Evolutionary conservation across 2,888 invertebrate species (phyloP), one percentile per base, ranked within the genome.

Genomic region (Mythimna vitellina): DNA sequence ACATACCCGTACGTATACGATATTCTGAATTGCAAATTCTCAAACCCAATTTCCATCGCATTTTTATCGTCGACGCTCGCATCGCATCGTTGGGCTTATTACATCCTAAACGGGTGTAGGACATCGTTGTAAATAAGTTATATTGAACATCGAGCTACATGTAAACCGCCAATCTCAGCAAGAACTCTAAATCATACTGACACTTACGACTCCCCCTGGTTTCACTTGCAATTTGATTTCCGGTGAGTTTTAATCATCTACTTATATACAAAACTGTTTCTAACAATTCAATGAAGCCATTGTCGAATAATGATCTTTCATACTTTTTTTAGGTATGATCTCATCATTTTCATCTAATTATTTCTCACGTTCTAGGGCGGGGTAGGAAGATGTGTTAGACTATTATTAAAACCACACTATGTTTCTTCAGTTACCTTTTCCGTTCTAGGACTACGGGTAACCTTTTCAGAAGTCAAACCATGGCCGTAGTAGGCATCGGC

Each of bases 11-110:
- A 80, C 65, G 63, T 74, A 75, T 75, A 62, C 77, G 71, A 75
- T 78, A 73, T 81, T 85, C 83, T 67, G 85, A 85, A 85, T 83
- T 85, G 81, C 85, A 85, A 85, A 85, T 85, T 76, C 71, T 51
- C 66, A 65, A 76, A 81, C 70, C 70, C 78, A 78, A 85, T 83
- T 81, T 83, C 72, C 71, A 82, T 70, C 70, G 66, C 68, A 78
- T 78, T 81, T 84, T 82, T 84, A 74, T 78, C 70, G 70, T 49
- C 70, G 53, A 12, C 49, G 32, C 42, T 57, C 66, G 54, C 54
- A 38, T 70, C 61, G 49, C 68, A 66, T 58, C 60, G 64, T 56
- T 71, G 75, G 49, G 53, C 54, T 73, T 82, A 69, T 73, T 71
- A 75, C 68, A 62, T 67, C 54, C 64, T 64, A 61, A 65, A 70